A percentile compares a stretch with the other conserved stretches of the same genome.
Conservation (phyloP, 2,888 invertebrate species). For the Argyra leucocephala region DNA sequence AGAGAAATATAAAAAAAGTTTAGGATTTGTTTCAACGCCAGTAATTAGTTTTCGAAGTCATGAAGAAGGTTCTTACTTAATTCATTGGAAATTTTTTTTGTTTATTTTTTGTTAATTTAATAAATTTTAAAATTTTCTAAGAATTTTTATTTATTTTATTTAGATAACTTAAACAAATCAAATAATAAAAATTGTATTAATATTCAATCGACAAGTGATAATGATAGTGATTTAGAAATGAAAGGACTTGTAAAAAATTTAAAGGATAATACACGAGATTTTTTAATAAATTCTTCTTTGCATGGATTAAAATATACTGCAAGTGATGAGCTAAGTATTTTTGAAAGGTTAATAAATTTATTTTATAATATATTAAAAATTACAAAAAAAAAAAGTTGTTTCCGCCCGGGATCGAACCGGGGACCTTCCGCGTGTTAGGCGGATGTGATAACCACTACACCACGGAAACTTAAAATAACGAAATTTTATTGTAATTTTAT, state of each 20-base stretch:
- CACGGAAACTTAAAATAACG: no score
- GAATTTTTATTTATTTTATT: background rate
- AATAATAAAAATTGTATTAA: background rate
- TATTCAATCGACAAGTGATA: background rate
- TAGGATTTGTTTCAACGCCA: background rate
- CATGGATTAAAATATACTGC: slow-evolving; percentile 72
- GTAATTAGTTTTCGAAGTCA: background rate
- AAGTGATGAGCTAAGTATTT: slow-evolving; percentile 34
- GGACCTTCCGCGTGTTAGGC: slow-evolving; percentile 13
- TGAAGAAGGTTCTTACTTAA: background rate
- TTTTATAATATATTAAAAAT: no score
- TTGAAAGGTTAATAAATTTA: slow-evolving; percentile 31
- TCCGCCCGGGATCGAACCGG: slow-evolving; percentile 13
- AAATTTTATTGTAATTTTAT: no score
- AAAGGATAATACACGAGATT: slow-evolving; percentile 38
- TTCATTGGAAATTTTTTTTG: no score
- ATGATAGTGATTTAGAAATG: background rate
- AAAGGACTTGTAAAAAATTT: background rate
- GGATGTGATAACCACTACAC: slow-evolving; percentile 13
- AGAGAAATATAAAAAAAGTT: background rate
- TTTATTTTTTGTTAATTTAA: no score
- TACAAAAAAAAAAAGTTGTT: slow-evolving; percentile 1
- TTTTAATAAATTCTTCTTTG: slow-evolving; percentile 57
- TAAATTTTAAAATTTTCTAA: no score
- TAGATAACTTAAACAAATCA: background rate